Evolutionary conservation across 2,113 vertebrate genomes (phyloP), one percentile per base, ranked within the genome.

Genomic region (Centrocercus urophasianus): DNA sequence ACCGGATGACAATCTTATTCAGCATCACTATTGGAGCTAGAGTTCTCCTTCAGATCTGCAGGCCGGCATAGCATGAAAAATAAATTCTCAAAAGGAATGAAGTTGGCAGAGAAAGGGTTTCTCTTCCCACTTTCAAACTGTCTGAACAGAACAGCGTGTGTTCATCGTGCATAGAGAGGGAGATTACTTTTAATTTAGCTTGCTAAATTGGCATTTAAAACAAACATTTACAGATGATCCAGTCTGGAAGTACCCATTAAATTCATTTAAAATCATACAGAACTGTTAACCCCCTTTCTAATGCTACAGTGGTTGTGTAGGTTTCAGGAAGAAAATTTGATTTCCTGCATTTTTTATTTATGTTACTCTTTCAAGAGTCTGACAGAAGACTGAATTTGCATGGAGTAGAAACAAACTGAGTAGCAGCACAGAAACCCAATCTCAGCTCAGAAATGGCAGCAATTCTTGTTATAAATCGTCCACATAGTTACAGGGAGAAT

Each of bases 21-120:
- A 85, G 71, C 64, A 91, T 89, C 47, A 43, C 83, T 93, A 71
- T 76, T 92, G 59, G 77, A 93, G 79, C 79, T 77, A 57, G 75
- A 77, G 17, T 40, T 80, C 78, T 92, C 28, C 81, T 73, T 71
- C 82, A 83, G 72, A 76, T 83, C 17, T 71, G 69, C 43, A 69
- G 76, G 83, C 59, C 42, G 60, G 60, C 47, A 32, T 52, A 64
- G 56, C 64, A 83, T 52, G 82, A 86, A 93, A 95, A 74, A 86
- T 48, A 93, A 75, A 80, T 71, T 92, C 60, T 86, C 50, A 76
- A 66, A 66, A 93, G 48, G 72, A 76, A 80, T 60, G 30, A 74
- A 4, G 28, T 77, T 93, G 75, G 34, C 75, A 83, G 52, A 32
- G 54, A 59, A 83, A 34, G 63, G 61, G 45, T 82, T 95, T 83